Evolutionary conservation across 2,797 vertebrate species (phyloP).

Genomic region (Ctenopoma kingsleyae): DNA sequence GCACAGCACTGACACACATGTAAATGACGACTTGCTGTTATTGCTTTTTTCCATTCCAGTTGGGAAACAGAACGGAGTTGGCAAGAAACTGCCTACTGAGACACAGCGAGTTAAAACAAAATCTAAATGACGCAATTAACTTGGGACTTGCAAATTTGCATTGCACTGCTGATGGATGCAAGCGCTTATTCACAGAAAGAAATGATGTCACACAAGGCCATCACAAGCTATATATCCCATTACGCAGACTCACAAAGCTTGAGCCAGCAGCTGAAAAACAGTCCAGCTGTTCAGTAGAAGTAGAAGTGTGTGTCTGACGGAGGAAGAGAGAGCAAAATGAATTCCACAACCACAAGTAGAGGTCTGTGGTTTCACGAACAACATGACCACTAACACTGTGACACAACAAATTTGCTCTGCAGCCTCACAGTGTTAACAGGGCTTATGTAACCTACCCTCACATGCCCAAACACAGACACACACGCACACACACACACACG

Average conservation of each 20-base stretch:
- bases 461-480: slow-evolving; percentile 3
- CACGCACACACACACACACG: not conserved
- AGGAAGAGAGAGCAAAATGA: slow-evolving; percentile 42
- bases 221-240: slow-evolving; percentile 48
- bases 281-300: slow-evolving; percentile 57
- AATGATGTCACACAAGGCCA: slow-evolving; percentile 56
- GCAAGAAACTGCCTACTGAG: not conserved
- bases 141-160: slow-evolving; percentile 1
- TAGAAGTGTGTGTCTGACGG: slow-evolving; percentile 19
- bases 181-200: slow-evolving; percentile 3
- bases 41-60: slow-evolving; percentile 20
- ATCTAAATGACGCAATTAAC: slow-evolving; percentile 2
- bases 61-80: slow-evolving; percentile 14
- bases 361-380: slow-evolving; percentile 57
- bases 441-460: slow-evolving; percentile 56
- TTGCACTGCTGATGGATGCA: slow-evolving; percentile 1
- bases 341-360: slow-evolving; percentile 69
- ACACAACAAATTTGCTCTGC: slow-evolving; percentile 66
- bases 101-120: slow-evolving; percentile 2
- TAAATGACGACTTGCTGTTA: not conserved
- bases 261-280: slow-evolving; percentile 48
- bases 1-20: slow-evolving; percentile 14
- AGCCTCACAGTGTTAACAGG: slow-evolving; percentile 27
- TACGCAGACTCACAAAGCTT: slow-evolving; percentile 29
- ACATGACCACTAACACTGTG: slow-evolving; percentile 70